Evolutionary conservation across 2,113 vertebrate species (phyloP), one percentile per base, ranked within the genome.

Genomic region (Eulemur rufifrons): DNA sequence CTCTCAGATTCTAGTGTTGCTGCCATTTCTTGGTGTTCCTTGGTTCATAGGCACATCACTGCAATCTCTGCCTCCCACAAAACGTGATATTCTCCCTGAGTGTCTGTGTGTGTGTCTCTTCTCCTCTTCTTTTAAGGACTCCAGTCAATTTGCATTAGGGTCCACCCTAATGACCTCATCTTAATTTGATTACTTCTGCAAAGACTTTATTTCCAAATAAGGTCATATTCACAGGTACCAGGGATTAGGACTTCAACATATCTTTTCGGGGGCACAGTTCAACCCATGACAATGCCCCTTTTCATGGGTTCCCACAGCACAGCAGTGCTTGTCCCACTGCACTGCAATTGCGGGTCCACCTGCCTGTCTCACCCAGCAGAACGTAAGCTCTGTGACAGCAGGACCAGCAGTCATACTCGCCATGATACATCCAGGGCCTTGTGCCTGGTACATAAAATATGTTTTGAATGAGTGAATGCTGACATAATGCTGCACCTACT

Each of bases 401-500:
- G 14, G 13, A 20, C 34, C 0, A 8, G 5, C 17, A 20, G 68
- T 20, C 39, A 42, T 13, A 8, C 47, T 76, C 37, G 21, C 86
- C 8, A 14, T 61, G 8, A 0, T 27, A 7, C 17, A 66, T 68
- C 93, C 29, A 23, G 42, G 84, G 29, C n/a, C 47, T 17, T 29
- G 25, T 14, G 5, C 7, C 0, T 0, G 18, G 29, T 8, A 25
- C 25, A 20, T 6, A 66, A 8, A 21, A 12, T 6, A 39, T 2
- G 39, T 39, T 45, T 6, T n/a, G 27, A 61, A 80, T 50, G 25
- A 21, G 42, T 21, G 21, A 14, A 32, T 20, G 34, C 32, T 21
- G 23, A 52, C 1, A 0, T 9, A 10, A 27, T 54, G 59, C 66
- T 54, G 25, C 25, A 15, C 45, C 68, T 32, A 11, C 27, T 25